phyloP scores from a whole-genome alignment of 2,888 invertebrate genomes.

The Melangyna quadrimaculata region DNA sequence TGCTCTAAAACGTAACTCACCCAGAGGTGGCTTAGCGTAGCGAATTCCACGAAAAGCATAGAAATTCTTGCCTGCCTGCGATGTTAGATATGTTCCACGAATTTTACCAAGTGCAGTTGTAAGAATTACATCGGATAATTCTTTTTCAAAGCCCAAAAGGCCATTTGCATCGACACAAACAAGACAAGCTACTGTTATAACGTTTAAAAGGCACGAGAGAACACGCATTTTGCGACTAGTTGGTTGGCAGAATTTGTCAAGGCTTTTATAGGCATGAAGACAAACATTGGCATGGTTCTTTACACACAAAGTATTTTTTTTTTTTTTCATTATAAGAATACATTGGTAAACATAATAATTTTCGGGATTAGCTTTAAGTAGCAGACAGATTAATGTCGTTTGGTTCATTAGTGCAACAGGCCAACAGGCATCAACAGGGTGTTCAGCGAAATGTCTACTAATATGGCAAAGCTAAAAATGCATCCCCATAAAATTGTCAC shows the following conservation, averaged over 20 bases:
- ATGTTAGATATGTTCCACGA: constrained; percentile 78
- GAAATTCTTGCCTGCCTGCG: constrained; percentile 78
- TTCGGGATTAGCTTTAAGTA: constrained; percentile 13
- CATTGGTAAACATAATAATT: constrained; percentile 13
- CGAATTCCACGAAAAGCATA: constrained; percentile 80
- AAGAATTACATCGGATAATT: constrained; percentile 78
- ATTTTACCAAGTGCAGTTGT: constrained; percentile 79
- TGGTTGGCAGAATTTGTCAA: background rate
- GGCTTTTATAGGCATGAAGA: constrained; percentile 57
- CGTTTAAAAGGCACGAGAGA: background rate
- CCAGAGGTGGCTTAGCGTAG: constrained; percentile 79
- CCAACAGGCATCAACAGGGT: constrained; percentile 58
- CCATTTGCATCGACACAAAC: background rate
- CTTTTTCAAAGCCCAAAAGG: constrained; percentile 76
- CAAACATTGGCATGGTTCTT: background rate
- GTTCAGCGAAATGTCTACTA: background rate
- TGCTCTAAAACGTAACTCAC: constrained; percentile 78
- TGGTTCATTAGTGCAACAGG: constrained; percentile 1
- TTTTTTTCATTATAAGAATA: constrained; percentile 12
- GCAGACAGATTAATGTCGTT: constrained; percentile 10
- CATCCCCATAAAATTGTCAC: too few species aligned
- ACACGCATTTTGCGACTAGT: constrained; percentile 51
- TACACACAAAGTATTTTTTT: background rate
- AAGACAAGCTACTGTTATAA: background rate
- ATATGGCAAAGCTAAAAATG: too few species aligned